Evolutionary conservation across 2,888 invertebrate genomes (phyloP), one percentile per base, ranked within the genome.

Genomic region (Orthosia cruda): DNA sequence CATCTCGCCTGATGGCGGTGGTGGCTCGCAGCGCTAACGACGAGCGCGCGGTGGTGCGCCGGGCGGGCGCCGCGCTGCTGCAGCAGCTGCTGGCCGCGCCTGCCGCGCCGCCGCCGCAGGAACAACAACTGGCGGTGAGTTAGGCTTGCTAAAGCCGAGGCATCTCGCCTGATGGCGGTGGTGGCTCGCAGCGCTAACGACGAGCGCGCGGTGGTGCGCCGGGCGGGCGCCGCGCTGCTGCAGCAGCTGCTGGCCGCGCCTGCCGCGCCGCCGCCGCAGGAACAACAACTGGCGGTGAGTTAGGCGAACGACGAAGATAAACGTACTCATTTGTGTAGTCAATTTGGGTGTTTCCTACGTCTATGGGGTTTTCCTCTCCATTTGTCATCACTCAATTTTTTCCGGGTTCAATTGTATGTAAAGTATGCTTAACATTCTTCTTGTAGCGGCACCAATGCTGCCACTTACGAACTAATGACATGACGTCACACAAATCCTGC

Each of bases 111-210:
- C 26, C 26, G 26, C 26, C 26, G 26, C 26, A 26, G 3, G 26
- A 26, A 26, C 26, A 26, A 26, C 26, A 26, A 26, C 26, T 26
- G 50, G 50, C 18, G 50, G 50, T 50, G 50, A 50, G 50, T 26
- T 26, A 26, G 95, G 94, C n/a, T n/a, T n/a, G n/a, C n/a, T 0
- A 74, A 78, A 0, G 92, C 93, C 2, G 83, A 82, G 12, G 93
- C 92, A 79, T 88, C 92, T 0, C 93, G 91, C 0, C 88, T 96
- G 83, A 89, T 93, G 91, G 92, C 90, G 69, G 90, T 92, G 81
- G 93, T 91, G 50, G 93, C 93, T 77, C 93, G 93, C 55, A 89
- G 93, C 87, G 96, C 96, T 15, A 61, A 26, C 63, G 71, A 71
- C 58, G 69, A 67, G 54, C 69, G 72, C 59, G 71, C 72, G 20